Evolutionary conservation across 2,888 invertebrate genomes (phyloP).

Genomic region (Dryocosmus kuriphilus): DNA sequence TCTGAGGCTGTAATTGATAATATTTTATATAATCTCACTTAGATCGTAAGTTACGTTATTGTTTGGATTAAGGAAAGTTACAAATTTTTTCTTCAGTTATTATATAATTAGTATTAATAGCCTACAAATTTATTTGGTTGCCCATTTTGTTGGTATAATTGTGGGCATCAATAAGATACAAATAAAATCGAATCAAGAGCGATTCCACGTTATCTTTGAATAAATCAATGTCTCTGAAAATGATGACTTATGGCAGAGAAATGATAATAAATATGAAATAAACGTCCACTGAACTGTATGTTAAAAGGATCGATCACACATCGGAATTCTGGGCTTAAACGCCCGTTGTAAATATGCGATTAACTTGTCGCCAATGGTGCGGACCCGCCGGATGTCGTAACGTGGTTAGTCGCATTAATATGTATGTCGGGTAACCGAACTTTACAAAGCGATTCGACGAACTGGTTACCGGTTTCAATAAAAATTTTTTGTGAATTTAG

Average conservation of each 20-base stretch:
- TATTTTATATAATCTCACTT: too few species aligned
- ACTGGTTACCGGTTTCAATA: background rate
- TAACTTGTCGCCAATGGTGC: slow-evolving; percentile 35
- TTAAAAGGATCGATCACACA: background rate
- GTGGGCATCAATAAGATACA: too few species aligned
- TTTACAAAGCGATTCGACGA: slow-evolving; percentile 16
- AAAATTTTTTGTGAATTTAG: too few species aligned
- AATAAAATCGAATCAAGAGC: too few species aligned
- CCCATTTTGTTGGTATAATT: too few species aligned
- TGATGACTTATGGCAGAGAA: background rate
- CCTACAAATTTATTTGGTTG: too few species aligned
- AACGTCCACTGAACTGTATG: background rate
- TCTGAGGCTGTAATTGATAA: too few species aligned
- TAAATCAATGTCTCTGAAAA: background rate
- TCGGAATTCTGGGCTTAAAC: slow-evolving; percentile 6
- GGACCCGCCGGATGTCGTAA: slow-evolving; percentile 31
- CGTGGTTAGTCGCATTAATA: slow-evolving; percentile 29
- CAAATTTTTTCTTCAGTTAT: too few species aligned
- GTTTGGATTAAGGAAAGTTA: too few species aligned
- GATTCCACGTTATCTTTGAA: background rate
- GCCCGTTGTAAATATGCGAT: slow-evolving; percentile 27
- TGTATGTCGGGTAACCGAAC: slow-evolving; percentile 12
- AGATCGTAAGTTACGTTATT: too few species aligned
- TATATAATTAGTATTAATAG: too few species aligned
- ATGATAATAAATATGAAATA: background rate